Base-by-base conservation (phyloP, 2,888 invertebrate species). In the Antheraea yamamai region DNA sequence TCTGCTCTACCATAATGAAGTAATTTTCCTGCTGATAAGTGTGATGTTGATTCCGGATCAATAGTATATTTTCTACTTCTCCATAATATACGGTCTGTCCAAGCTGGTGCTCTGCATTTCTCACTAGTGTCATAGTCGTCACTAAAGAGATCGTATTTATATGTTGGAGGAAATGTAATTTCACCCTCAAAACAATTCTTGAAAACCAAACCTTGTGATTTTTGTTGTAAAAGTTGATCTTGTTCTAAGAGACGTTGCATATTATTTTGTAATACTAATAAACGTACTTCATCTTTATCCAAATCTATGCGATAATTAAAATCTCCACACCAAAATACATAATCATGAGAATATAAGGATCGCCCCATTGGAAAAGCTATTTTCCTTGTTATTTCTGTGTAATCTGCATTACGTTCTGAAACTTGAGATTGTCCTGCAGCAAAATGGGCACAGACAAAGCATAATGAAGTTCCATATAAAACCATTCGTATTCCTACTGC, bases 121-220 rank as follows among this genome's bases (percentile, higher is more conserved):
- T 99, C 99, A 87, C 99, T 99, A 0, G 99, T 99, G 90, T 99
- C 99, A 89, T 99, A 99, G 92, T 99, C 99, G 89, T 99, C 99
- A 84, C 99, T 99, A 89, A 99, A 99, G 75, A 99, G 95, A 94
- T 99, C 99, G 89, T 99, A 99, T 89, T 99, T 99, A 91, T 99
- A 99, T 0, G 99, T 99, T 0, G 99, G 99, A 20, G 98, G 96
- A 90, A 99, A 99, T 71, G 96, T 96, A 55, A 99, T 97, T 74
- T 97, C 97, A 0, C 99, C 99, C 95, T 99, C 99, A 75, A 96
- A 95, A 88, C 98, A 99, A 85, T 98, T 98, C 86, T 97, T 97
- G 88, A 99, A 99, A 2, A 98, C 98, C 87, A 97, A 96, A 35
- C 97, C 97, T 79, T 96, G 96, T 66, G 96, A 96, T 89, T 97